Base-by-base conservation (phyloP, 2,113 vertebrate genomes). In the Solenodon paradoxus region DNA sequence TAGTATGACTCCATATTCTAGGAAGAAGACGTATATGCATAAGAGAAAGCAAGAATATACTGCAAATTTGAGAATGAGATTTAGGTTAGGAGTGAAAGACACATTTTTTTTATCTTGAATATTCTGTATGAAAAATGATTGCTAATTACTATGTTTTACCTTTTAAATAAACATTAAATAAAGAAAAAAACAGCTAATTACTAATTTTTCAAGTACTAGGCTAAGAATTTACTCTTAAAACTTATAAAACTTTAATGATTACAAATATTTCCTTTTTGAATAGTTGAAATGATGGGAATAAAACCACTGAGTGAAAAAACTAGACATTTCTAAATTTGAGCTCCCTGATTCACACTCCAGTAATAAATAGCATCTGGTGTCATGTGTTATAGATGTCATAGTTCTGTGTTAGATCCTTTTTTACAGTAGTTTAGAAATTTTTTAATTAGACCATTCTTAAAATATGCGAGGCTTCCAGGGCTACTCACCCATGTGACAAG, bases 51-150 rank as follows among this genome's bases (percentile, higher is more conserved):
- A 83, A 88, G 16, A 22, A 26, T 66, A 35, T 55, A 42, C 15
- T 55, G 30, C 57, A 89, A 22, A 72, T 90, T 61, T 72, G 78
- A 40, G 20, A n/a, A 9, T n/a, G 22, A n/a, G n/a, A 30, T 8
- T 55, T 49, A 15, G 7, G 10, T 20, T 57, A 71, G 22, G 16
- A 47, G 35, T 47, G 2, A 9, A 92, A 84, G 32, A 77, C 35
- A 26, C 6, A 4, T 92, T 91, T 57, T n/a, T 72, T 12, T 13
- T 3, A 57, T 90, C 42, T 35, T 63, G 15, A 75, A 63, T 63
- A 92, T 80, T 61, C 32, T 89, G 4, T 92, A 63, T 94, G 88
- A 92, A 91, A 84, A 81, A 28, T 24, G 90, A 49, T 63, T 80
- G 42, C 42, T 40, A 95, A 45, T n/a, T 79, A 88, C 72, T 82